These are phyloP conservation scores for Didymodactylos carnosus DNA, from an alignment of 2,888 invertebrate species.

Conservation along the genomic window DNA sequence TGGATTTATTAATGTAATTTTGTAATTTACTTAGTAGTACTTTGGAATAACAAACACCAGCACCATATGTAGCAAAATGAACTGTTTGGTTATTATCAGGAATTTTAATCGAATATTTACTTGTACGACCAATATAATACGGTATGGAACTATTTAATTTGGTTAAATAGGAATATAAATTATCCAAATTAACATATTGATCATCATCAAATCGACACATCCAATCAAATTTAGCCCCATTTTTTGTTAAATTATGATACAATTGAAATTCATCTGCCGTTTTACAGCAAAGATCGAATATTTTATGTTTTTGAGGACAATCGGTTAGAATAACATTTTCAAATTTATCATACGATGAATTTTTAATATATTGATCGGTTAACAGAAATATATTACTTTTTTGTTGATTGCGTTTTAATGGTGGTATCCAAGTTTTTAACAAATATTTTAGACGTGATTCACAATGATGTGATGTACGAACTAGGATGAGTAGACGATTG, in stretches of 20 bases:
- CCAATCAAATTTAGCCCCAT: neutral
- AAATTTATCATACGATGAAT: too few relatives aligned
- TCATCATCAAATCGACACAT: constrained; percentile 2
- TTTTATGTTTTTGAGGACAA: neutral
- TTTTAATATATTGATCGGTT: neutral
- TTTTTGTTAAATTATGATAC: neutral
- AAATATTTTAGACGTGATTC: neutral
- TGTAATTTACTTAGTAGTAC: neutral
- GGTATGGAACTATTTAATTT: neutral
- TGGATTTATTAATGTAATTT: neutral
- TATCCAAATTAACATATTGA: neutral
- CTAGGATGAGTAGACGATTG: neutral
- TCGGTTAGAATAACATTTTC: neutral
- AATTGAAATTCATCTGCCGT: neutral
- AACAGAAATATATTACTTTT: neutral
- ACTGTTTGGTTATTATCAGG: too few relatives aligned
- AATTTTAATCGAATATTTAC: neutral
- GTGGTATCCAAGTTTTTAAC: neutral
- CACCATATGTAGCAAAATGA: neutral
- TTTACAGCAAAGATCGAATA: neutral
- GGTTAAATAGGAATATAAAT: neutral
- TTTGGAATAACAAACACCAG: neutral
- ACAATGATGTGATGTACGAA: neutral
- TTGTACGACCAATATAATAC: neutral
- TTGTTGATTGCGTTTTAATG: neutral